Evolutionary conservation across 2,888 invertebrate genomes (phyloP).

Genomic region (Dysmachus trigonus): DNA sequence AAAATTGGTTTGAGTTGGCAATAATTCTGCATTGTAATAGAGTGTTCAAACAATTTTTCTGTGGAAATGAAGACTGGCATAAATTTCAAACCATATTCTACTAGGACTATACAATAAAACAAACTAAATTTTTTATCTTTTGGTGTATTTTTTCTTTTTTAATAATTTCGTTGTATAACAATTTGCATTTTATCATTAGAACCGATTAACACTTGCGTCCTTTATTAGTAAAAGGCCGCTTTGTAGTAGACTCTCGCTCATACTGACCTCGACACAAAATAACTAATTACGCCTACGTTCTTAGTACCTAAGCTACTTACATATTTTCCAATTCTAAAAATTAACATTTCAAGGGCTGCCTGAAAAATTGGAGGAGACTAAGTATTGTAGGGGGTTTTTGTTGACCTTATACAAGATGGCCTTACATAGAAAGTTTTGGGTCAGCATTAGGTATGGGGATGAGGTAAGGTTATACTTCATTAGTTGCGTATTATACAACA

Average conservation of each 20-base stretch:
- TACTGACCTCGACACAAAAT: constrained; percentile 6
- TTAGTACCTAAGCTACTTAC: background rate
- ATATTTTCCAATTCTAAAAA: background rate
- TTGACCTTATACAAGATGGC: background rate
- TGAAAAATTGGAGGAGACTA: background rate
- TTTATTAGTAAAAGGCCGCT: background rate
- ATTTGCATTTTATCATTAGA: background rate
- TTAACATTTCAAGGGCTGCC: background rate
- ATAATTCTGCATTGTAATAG: too few relatives aligned
- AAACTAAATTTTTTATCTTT: background rate
- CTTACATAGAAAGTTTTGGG: background rate
- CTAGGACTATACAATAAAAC: background rate
- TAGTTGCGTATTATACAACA: constrained; percentile 4
- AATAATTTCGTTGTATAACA: constrained; percentile 25
- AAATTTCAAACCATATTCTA: background rate
- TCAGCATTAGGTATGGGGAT: background rate
- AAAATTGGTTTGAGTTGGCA: background rate
- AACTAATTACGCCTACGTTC: constrained; percentile 15
- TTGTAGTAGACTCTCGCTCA: background rate
- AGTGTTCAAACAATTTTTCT: too few relatives aligned
- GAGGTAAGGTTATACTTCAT: background rate
- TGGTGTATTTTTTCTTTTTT: constrained; percentile 16
- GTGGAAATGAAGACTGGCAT: background rate
- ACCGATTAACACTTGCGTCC: constrained; percentile 7
- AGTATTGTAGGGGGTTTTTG: background rate